Evolutionary conservation across 2,797 vertebrate genomes (phyloP), one percentile per base, ranked within the genome.

Genomic region (Sandelia bainsii): DNA sequence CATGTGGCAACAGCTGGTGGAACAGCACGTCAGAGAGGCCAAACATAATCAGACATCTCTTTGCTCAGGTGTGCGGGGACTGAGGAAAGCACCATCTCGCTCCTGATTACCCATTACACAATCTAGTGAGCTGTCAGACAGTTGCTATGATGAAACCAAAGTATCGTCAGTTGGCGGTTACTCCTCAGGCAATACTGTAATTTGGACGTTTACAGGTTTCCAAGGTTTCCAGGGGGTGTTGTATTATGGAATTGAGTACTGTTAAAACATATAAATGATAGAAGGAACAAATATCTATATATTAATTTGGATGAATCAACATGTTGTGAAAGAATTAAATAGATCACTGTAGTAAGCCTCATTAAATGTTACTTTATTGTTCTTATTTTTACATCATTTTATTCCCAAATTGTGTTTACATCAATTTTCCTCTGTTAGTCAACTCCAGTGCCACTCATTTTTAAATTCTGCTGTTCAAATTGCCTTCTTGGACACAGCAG

Each of bases 71-170:
- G 89, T 80, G 66, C 25, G 29, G 75, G 74, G 83, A 87, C 69
- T 3, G 56, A 77, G 58, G 74, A 75, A 84, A 75, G 63, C 20
- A 59, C 68, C 78, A 59, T 70, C 67, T 75, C 61, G 17, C 66
- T 62, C 40, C 81, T 83, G 84, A 86, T 92, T 90, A 78, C 78
- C 37, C 80, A 89, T 90, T 87, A 80, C 83, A 79, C 89, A 87
- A 86, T 75, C 72, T 52, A 73, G 77, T 79, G 73, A 81, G 86
- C 76, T 83, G 81, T 85, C 88, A 89, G 88, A 69, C 17, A 3
- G 65, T 77, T 72, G 71, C 83, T 72, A 42, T 79, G 84, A 89
- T 74, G 78, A 83, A 89, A 82, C 58, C 72, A 53, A 66, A 61
- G 77, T 52, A 58, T 59, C 52, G 32, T 72, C 61, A 57, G 50